These are phyloP conservation scores for Trichogramma pretiosum DNA, from an alignment of 1,140 invertebrate species.

Conservation along the genomic window DNA sequence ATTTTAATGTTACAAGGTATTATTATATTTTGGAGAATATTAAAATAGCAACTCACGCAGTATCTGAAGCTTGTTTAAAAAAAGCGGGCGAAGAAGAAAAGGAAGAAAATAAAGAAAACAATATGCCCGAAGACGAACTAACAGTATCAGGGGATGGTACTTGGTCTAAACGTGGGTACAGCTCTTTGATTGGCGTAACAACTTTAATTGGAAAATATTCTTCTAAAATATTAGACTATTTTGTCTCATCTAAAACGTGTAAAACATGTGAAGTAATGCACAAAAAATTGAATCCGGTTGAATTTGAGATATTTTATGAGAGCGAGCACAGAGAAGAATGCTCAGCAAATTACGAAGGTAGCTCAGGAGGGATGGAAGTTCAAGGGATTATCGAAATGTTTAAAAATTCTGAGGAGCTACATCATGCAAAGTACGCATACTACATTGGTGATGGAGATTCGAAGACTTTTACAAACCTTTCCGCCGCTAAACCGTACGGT, in stretches of 20 bases:
- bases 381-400: slow-evolving; percentile 8
- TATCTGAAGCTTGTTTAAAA: slow-evolving; percentile 1
- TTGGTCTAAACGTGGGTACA: slow-evolving; percentile 23
- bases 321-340: slow-evolving; percentile 1
- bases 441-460: slow-evolving; percentile 9
- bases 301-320: slow-evolving; percentile 4
- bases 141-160: slow-evolving; percentile 21
- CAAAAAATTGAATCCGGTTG: slow-evolving; percentile 3
- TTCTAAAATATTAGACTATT: slow-evolving; percentile 19
- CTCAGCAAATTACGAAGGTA: not conserved
- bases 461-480: slow-evolving; percentile 6
- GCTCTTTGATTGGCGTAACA: slow-evolving; percentile 21
- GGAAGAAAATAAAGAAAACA: slow-evolving; percentile 4
- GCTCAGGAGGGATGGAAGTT: slow-evolving; percentile 2
- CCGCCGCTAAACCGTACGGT: not conserved
- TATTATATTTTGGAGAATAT: slow-evolving; percentile 11
- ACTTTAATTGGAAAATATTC: slow-evolving; percentile 20
- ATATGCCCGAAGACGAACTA: slow-evolving; percentile 9
- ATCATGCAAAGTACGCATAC: slow-evolving; percentile 6
- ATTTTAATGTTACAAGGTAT: slow-evolving; percentile 6
- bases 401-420: slow-evolving; percentile 2
- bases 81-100: slow-evolving; percentile 6
- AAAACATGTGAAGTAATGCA: slow-evolving; percentile 4
- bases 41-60: slow-evolving; percentile 1
- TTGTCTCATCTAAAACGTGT: slow-evolving; percentile 18